Base-by-base conservation (phyloP, 2,888 invertebrate species). In the Aphidius colemani region DNA sequence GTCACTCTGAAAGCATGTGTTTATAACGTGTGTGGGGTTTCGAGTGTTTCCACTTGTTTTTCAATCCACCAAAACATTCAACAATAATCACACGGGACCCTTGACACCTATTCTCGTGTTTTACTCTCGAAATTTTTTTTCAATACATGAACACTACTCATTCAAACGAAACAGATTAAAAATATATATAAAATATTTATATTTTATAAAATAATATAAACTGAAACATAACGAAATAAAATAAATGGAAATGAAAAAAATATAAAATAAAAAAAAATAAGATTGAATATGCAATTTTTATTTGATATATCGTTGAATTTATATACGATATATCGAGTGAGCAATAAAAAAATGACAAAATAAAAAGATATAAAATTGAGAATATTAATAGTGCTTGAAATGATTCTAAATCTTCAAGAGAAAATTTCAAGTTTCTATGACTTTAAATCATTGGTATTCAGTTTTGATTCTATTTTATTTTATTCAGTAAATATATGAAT, bases 391-490 rank as follows among this genome's bases (percentile, higher is more conserved):
- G 7, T 8, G 45, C 45, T 51, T 51, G 8, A 30, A 51, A 7
- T 30, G 39, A 39, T 11, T 11, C 10, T 45, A 45, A 10, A 45
- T 45, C 10, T 51, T 39, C 51, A 30, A 9, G 8, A 39, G 30
- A 39, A 51, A 39, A 30, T 30, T 30, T 30, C 30, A 51, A 18
- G 18, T 18, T 7, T 11, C 43, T 18, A 30, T 43, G 44, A 8
- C 13, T 43, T 45, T 13, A 13, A 55, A 55, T 30, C 4, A 44
- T 55, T 43, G 30, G 44, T 41, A 44, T 44, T 55, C 13, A 55
- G 18, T 18, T 11, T 45, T 55, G 43, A 43, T 18, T 55, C 18
- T 43, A 44, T 44, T 18, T 10, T 1, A 40, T 11, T 30, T 30
- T 30, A 30, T 30, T 30, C 30, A 30, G 30, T 30, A 30, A 30